Evolutionary conservation across 2,113 vertebrate species (phyloP).

Genomic region (Laticauda colubrina): DNA sequence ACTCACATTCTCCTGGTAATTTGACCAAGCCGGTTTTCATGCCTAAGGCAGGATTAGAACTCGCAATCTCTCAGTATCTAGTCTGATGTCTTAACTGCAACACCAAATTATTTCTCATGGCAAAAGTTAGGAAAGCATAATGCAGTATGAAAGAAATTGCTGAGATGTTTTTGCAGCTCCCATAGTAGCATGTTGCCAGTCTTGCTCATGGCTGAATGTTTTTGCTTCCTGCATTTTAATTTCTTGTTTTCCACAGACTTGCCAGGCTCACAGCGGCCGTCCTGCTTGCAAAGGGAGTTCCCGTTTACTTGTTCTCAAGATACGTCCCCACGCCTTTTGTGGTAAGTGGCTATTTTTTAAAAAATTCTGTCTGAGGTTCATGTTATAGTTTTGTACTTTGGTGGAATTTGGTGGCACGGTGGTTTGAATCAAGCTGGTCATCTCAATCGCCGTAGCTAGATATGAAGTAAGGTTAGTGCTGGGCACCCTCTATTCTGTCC

Average conservation of each 20-base stretch:
- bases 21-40: background rate
- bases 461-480: background rate
- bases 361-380: rapidly evolving
- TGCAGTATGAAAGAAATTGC: background rate
- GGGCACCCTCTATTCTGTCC: background rate
- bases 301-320: conserved; percentile 87
- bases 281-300: conserved; percentile 82
- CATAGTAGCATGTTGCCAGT: no score
- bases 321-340: conserved; percentile 94
- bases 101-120: background rate
- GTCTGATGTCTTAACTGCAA: background rate
- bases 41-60: background rate
- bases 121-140: background rate
- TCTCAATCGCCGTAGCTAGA: background rate
- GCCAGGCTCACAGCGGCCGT: conserved; percentile 88
- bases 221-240: background rate
- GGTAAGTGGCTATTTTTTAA: conserved; percentile 73
- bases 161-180: background rate
- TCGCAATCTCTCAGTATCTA: background rate
- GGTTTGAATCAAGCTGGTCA: background rate
- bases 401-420: background rate
- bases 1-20: background rate
- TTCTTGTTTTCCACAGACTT: conserved; percentile 70
- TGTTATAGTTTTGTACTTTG: no score
- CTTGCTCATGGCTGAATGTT: background rate